phyloP scores from a whole-genome alignment of 2,888 invertebrate species.

The Neocrepidodera transversa region DNA sequence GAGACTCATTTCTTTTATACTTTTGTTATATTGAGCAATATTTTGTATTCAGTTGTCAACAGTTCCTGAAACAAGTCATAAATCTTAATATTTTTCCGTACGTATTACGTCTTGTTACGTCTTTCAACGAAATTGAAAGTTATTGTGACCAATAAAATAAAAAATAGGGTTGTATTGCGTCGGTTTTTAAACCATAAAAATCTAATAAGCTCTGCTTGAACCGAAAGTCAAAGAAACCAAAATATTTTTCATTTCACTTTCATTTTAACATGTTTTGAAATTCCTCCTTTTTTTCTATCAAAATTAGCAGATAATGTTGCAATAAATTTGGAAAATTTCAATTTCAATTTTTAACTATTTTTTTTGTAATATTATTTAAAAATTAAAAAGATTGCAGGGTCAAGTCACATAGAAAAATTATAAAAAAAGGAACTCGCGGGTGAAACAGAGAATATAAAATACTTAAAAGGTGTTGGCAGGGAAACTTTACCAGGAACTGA shows the following conservation, averaged over 20 bases:
- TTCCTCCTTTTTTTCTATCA: too few relatives aligned
- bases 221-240: neutral
- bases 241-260: neutral
- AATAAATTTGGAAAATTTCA: too few relatives aligned
- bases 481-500: too few relatives aligned
- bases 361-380: too few relatives aligned
- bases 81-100: slow-evolving; percentile 1
- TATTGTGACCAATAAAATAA: slow-evolving; percentile 23
- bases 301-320: too few relatives aligned
- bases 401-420: too few relatives aligned
- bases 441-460: too few relatives aligned
- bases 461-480: too few relatives aligned
- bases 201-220: slow-evolving; percentile 14
- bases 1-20: neutral
- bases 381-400: too few relatives aligned
- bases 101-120: neutral
- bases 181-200: slow-evolving; percentile 6
- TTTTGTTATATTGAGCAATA: neutral
- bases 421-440: too few relatives aligned
- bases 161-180: slow-evolving; percentile 13
- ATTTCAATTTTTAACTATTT: too few relatives aligned
- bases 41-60: neutral
- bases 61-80: slow-evolving; percentile 1
- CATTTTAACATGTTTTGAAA: too few relatives aligned
- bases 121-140: slow-evolving; percentile 24